Conservation (phyloP, 2,888 invertebrate species). For the Aspidiotus destructor region DNA sequence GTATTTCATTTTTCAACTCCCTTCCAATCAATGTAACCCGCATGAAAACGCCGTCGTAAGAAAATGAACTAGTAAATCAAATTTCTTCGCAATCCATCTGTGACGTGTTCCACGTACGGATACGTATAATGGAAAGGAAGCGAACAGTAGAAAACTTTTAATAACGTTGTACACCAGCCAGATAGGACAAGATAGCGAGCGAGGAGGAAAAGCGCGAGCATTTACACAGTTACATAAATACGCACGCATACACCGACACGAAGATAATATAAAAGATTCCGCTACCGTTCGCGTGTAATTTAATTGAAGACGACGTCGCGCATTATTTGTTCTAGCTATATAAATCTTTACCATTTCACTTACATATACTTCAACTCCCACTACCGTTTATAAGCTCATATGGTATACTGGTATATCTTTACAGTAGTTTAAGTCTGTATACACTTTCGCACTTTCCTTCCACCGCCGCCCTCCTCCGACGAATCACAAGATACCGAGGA, state of each 20-base stretch:
- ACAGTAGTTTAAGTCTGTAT: no score
- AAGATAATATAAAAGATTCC: not conserved
- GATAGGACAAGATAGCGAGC: no score
- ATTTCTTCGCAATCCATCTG: conserved; percentile 27
- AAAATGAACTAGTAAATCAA: conserved; percentile 30
- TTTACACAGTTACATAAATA: no score
- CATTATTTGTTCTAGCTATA: conserved; percentile 11
- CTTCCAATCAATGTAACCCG: no score
- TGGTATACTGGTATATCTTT: not conserved
- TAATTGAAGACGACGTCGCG: conserved; percentile 30
- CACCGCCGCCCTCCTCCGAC: not conserved
- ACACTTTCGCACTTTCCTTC: conserved; percentile 1
- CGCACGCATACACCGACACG: not conserved
- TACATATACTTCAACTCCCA: not conserved
- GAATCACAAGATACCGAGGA: conserved; percentile 18
- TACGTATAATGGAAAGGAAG: not conserved
- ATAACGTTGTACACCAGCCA: not conserved
- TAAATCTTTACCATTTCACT: conserved; percentile 20
- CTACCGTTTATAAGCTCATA: not conserved
- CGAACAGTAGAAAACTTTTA: not conserved
- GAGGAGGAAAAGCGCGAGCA: no score
- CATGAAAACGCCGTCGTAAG: not conserved
- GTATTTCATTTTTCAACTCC: no score
- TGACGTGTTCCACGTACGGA: not conserved
- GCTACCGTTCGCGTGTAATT: conserved; percentile 18